Evolutionary conservation across 37 sponge, comb jelly and placozoan genomes (phyloP).

Genomic region (Petrosia ficiformis): DNA sequence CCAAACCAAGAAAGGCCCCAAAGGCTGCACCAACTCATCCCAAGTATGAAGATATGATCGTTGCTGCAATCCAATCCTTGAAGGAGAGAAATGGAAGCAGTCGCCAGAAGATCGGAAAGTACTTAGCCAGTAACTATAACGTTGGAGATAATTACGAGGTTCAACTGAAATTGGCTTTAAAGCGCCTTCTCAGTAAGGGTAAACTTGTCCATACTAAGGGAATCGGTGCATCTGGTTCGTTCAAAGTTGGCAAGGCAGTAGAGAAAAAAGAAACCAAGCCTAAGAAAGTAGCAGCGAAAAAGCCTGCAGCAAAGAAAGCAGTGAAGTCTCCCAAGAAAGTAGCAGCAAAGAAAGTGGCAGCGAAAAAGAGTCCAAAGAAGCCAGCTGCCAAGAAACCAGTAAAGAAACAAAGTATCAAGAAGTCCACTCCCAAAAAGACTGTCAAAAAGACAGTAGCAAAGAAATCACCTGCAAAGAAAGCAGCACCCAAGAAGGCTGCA

Average conservation of each 20-base stretch:
- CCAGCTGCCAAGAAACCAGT: constrained; percentile 9
- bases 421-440: not conserved
- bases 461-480: constrained; percentile 13
- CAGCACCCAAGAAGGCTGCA: constrained; percentile 16
- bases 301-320: constrained; percentile 49
- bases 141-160: constrained; percentile 49
- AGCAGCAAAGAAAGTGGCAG: constrained; percentile 5
- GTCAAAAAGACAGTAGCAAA: not conserved
- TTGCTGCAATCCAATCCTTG: constrained; percentile 58
- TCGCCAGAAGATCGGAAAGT: constrained; percentile 84
- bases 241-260: constrained; percentile 59
- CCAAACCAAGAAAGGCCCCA: constrained; percentile 46
- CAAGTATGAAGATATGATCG: constrained; percentile 84
- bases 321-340: constrained; percentile 7
- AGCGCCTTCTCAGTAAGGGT: constrained; percentile 51
- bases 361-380: not conserved
- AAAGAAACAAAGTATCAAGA: constrained; percentile 21
- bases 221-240: constrained; percentile 81
- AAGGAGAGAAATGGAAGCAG: constrained; percentile 79
- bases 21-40: constrained; percentile 72
- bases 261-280: constrained; percentile 27
- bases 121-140: constrained; percentile 84
- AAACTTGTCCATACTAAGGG: constrained; percentile 80
- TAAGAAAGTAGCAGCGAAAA: constrained; percentile 26
- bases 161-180: constrained; percentile 74